Evolutionary conservation across 2,888 invertebrate species (phyloP).

Genomic region (Lasioglossum malachurum): DNA sequence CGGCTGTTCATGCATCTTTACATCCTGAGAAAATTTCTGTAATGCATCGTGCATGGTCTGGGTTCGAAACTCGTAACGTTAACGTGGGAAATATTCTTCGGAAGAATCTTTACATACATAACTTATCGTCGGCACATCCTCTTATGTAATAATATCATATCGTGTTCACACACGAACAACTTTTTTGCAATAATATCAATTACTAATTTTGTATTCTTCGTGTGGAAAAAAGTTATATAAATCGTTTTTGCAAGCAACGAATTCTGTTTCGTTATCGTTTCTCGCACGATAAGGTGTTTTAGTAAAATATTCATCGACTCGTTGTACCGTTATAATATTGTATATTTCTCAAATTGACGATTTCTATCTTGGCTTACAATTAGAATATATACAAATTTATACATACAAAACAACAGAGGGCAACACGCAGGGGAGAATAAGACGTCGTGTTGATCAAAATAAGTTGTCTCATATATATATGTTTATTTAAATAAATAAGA

Average conservation of each 20-base stretch:
- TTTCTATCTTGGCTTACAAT: not conserved
- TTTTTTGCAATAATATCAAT: not conserved
- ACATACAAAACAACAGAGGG: not conserved
- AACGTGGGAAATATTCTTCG: constrained; percentile 82
- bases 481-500: not conserved
- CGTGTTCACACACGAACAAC: too few relatives aligned
- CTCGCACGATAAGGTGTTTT: not conserved
- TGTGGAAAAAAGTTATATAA: not conserved
- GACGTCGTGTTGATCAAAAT: not conserved
- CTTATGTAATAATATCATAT: not conserved
- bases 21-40: constrained; percentile 79
- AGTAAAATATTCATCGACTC: not conserved
- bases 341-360: not conserved
- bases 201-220: not conserved
- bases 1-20: constrained; percentile 60
- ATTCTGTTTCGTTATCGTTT: not conserved
- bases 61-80: constrained; percentile 78
- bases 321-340: not conserved
- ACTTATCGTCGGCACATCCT: constrained; percentile 7
- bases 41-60: constrained; percentile 48
- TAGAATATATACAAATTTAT: not conserved
- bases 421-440: not conserved
- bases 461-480: not conserved
- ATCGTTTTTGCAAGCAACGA: not conserved
- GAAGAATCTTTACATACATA: constrained; percentile 35